Conservation (phyloP, 2,797 vertebrate genomes). For the Prunella strophiata region DNA sequence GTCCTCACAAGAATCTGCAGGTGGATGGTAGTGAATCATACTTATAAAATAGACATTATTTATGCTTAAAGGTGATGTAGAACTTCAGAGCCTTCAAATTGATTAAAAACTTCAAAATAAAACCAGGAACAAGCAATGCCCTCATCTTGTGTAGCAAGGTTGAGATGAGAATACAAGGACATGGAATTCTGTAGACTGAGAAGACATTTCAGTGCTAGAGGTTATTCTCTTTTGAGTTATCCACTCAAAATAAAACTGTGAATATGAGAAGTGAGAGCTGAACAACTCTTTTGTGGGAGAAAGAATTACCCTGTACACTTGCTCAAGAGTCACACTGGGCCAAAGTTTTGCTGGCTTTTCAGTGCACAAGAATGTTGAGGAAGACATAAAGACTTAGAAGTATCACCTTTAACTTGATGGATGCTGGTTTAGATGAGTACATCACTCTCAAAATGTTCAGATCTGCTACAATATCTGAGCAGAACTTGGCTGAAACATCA, state of each 20-base stretch:
- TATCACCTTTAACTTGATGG: background rate
- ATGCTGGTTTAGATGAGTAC: background rate
- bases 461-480: background rate
- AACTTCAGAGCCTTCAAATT: background rate
- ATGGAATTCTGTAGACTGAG: background rate
- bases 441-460: background rate
- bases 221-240: background rate
- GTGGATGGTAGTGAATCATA: background rate
- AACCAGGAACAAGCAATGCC: background rate
- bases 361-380: background rate
- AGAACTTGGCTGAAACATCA: background rate
- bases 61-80: slow-evolving; percentile 18
- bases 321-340: background rate
- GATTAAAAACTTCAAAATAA: background rate
- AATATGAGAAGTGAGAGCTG: background rate
- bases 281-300: background rate
- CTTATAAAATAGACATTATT: background rate
- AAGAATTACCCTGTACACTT: background rate
- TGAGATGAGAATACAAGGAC: background rate
- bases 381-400: background rate
- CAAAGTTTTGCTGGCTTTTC: background rate
- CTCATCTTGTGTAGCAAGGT: background rate
- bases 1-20: background rate
- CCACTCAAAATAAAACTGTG: background rate
- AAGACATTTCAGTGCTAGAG: background rate